A percentile compares a stretch with the other conserved stretches of the same genome.
Conservation (phyloP, 2,113 vertebrate genomes). For the Myanophis thanlyinensis region DNA sequence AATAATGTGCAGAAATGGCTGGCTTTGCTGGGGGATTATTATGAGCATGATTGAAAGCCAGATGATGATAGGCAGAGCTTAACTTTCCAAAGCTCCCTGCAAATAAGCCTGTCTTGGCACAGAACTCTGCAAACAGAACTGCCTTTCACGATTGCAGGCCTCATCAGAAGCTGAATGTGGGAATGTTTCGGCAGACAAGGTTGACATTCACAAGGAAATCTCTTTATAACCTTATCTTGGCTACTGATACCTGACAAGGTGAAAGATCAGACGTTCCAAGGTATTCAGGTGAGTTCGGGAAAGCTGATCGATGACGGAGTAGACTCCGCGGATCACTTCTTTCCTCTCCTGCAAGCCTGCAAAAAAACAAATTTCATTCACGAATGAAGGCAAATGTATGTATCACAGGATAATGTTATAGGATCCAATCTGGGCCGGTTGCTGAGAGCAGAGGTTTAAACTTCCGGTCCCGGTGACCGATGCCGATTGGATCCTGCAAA, state of each 20-base stretch:
- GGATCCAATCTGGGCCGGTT: neutral
- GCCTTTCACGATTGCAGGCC: neutral
- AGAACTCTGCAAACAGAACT: too few relatives aligned
- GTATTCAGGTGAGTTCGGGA: conserved; percentile 93
- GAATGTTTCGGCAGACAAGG: too few relatives aligned
- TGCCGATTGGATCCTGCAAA: neutral
- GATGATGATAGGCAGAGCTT: neutral
- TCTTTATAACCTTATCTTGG: neutral
- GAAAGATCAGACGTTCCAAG: conserved; percentile 94
- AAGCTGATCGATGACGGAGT: conserved; percentile 94
- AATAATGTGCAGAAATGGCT: neutral
- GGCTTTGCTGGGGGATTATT: neutral
- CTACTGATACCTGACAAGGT: conserved; percentile 87
- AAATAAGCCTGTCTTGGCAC: neutral
- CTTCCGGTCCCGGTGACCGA: neutral
- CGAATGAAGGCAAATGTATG: neutral
- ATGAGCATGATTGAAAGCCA: neutral
- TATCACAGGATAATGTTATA: neutral
- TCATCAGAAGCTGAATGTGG: neutral
- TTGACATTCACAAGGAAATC: neutral
- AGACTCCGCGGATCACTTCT: conserved; percentile 87
- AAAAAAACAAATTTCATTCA: conserved; percentile 20
- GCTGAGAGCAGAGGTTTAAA: neutral
- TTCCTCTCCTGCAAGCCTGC: conserved; percentile 92
- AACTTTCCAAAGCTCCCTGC: neutral